Percentiles rank a stretch among this genome's conserved stretches.
phyloP scores from a whole-genome alignment of 1,140 invertebrate species.

The Ceratosolen solmsi region DNA sequence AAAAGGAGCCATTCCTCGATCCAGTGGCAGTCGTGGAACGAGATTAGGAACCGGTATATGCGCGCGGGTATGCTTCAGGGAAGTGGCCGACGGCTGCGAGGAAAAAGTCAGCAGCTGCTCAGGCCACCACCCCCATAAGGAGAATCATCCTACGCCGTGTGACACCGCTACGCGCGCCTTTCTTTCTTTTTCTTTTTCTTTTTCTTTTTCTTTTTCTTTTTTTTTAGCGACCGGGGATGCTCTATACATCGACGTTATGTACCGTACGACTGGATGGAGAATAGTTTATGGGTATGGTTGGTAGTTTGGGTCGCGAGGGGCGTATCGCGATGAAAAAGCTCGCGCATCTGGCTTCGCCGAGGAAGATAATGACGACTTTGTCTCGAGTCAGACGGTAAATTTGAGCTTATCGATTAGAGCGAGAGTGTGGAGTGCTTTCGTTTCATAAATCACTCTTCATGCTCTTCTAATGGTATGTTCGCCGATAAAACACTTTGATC shows the following conservation, averaged over 20 bases:
- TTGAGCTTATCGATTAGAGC: no score
- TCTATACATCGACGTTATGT: background rate
- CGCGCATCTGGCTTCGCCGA: background rate
- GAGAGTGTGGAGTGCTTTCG: no score
- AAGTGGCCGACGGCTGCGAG: slow-evolving; percentile 2
- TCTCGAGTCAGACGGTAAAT: background rate
- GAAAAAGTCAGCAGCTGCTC: slow-evolving; percentile 13
- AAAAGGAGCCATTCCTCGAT: background rate
- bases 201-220: no score
- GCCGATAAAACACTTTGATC: no score
- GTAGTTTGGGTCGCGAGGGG: background rate
- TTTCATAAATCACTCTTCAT: no score
- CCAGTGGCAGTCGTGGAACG: background rate
- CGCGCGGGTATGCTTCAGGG: background rate
- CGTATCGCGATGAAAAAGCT: background rate
- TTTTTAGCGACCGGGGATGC: background rate
- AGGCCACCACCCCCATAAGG: slow-evolving; percentile 48
- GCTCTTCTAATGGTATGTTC: no score
- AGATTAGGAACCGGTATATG: slow-evolving; percentile 49
- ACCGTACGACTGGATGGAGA: slow-evolving; percentile 17
- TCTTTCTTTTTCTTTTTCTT: no score
- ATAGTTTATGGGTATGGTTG: slow-evolving; percentile 29
- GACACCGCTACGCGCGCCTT: slow-evolving; percentile 1
- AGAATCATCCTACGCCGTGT: slow-evolving; percentile 1
- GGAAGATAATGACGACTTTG: background rate